Evolutionary conservation across 2,888 invertebrate species (phyloP).

Genomic region (Dryobota labecula): DNA sequence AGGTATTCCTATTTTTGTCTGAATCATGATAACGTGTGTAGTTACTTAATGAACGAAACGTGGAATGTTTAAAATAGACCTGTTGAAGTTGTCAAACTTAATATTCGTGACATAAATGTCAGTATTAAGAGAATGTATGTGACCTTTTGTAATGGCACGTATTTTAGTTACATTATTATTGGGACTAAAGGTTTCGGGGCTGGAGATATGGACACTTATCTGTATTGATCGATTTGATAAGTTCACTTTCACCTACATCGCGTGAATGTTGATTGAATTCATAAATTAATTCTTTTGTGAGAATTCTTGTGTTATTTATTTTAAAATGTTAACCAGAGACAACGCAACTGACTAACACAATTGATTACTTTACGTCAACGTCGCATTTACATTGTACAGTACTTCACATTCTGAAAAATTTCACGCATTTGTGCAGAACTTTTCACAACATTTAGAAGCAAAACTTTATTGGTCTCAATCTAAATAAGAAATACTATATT

Average conservation of each 20-base stretch:
- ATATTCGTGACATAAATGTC: slow-evolving; percentile 59
- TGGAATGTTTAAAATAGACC: slow-evolving; percentile 51
- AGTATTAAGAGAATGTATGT: slow-evolving; percentile 51
- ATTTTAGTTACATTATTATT: slow-evolving; percentile 40
- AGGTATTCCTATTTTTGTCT: slow-evolving; percentile 44
- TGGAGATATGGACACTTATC: slow-evolving; percentile 8
- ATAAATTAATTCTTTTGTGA: neutral
- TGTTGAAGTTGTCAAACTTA: slow-evolving; percentile 51
- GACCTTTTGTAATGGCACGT: slow-evolving; percentile 48
- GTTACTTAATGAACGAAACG: slow-evolving; percentile 50
- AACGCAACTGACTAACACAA: no score
- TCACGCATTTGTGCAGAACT: slow-evolving; percentile 10
- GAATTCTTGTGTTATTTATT: slow-evolving; percentile 1
- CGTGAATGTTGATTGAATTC: slow-evolving; percentile 11
- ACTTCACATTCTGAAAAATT: slow-evolving; percentile 7
- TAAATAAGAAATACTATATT: slow-evolving; percentile 65
- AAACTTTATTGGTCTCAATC: slow-evolving; percentile 50
- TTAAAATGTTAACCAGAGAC: neutral
- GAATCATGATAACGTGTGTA: slow-evolving; percentile 54
- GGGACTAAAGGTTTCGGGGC: slow-evolving; percentile 31
- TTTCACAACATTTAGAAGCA: slow-evolving; percentile 18
- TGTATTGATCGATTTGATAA: slow-evolving; percentile 26
- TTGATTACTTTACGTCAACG: neutral
- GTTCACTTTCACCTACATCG: slow-evolving; percentile 10
- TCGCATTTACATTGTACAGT: neutral